These are phyloP conservation scores for Megalopta genalis DNA, from an alignment of 1,140 invertebrate species.

Conservation along the genomic window DNA sequence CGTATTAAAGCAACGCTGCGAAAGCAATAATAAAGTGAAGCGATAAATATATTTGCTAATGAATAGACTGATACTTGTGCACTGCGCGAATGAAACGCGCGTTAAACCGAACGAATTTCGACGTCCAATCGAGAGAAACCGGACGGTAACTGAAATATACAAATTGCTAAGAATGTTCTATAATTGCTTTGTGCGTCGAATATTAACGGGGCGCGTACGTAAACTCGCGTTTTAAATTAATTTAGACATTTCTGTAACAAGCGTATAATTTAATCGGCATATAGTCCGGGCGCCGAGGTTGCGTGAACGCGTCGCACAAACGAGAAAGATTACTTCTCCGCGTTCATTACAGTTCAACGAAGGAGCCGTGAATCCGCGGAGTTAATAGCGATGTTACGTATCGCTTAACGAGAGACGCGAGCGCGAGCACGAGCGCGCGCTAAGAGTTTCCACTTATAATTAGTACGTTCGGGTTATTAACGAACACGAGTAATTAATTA, in stretches of 20 bases:
- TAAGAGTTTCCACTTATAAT: slow-evolving; percentile 52
- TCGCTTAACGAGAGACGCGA: slow-evolving; percentile 37
- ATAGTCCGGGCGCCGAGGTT: background rate
- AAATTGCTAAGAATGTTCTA: no score
- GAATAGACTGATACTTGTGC: no score
- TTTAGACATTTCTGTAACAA: background rate
- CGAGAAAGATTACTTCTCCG: slow-evolving; percentile 42
- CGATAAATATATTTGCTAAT: no score
- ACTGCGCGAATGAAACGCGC: no score
- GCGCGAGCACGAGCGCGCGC: background rate
- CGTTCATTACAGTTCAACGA: slow-evolving; percentile 42
- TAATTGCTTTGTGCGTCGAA: no score
- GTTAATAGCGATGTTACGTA: slow-evolving; percentile 44
- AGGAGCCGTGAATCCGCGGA: slow-evolving; percentile 34
- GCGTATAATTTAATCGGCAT: slow-evolving; percentile 6
- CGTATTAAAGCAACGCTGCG: no score
- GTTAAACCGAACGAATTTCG: no score
- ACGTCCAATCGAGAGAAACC: no score
- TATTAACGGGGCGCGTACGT: no score
- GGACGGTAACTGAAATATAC: no score
- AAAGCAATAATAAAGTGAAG: no score
- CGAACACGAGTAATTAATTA: slow-evolving; percentile 55
- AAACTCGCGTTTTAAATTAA: no score
- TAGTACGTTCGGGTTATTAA: slow-evolving; percentile 54
- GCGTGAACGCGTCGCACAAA: background rate